phyloP scores from a whole-genome alignment of 2,113 vertebrate genomes.

The Trogon melanurus region DNA sequence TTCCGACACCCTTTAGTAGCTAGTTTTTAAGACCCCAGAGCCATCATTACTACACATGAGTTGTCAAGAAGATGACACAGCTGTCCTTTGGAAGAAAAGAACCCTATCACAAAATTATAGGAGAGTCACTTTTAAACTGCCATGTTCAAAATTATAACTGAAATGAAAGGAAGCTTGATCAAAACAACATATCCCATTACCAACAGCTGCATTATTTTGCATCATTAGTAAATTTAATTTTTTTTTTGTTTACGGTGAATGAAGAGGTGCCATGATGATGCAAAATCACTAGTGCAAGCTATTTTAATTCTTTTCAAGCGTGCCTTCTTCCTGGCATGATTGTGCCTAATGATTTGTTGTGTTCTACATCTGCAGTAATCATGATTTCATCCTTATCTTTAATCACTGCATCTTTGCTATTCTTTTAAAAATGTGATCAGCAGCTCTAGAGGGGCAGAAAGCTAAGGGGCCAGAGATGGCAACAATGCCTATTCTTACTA shows the following conservation, averaged over 20 bases:
- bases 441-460: not conserved
- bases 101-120: not conserved
- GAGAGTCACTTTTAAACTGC: not conserved
- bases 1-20: not conserved
- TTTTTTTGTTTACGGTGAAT: slow-evolving; percentile 16
- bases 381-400: not conserved
- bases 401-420: not conserved
- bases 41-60: not conserved
- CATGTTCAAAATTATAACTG: not conserved
- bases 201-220: slow-evolving; percentile 31
- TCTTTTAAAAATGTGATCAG: not conserved
- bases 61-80: slow-evolving; percentile 12
- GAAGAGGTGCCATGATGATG: not conserved
- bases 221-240: slow-evolving; percentile 30
- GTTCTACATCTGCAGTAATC: not conserved
- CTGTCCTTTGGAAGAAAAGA: slow-evolving; percentile 17
- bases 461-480: not conserved
- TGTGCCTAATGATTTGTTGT: not conserved
- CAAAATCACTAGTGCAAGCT: not conserved
- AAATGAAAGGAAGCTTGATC: not conserved
- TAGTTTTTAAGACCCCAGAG: slow-evolving; percentile 12
- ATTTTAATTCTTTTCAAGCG: slow-evolving; percentile 34
- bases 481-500: not conserved
- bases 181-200: not conserved
- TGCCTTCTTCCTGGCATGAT: slow-evolving; percentile 19